Evolutionary conservation across 2,888 invertebrate species (phyloP).

Genomic region (Hypena proboscidalis): DNA sequence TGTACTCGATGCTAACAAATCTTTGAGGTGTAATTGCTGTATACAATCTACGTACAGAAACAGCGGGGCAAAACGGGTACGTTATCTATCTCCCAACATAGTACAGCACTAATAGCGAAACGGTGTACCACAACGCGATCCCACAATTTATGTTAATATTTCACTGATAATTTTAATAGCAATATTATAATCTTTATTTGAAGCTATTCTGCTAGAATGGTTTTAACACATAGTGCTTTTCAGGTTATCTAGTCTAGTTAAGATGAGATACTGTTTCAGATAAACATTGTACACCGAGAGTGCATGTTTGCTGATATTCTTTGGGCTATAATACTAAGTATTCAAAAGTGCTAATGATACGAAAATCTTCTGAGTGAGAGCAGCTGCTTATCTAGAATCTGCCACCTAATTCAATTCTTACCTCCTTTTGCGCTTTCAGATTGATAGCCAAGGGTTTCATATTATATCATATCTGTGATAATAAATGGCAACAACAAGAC

Average conservation of each 20-base stretch:
- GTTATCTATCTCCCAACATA: conserved; percentile 70
- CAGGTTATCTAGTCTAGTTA: neutral
- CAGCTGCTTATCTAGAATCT: no score
- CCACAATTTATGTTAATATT: conserved; percentile 61
- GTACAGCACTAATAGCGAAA: conserved; percentile 71
- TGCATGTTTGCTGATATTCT: no score
- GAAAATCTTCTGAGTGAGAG: no score
- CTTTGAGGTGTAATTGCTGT: conserved; percentile 73
- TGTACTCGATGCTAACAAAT: conserved; percentile 63
- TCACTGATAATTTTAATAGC: conserved; percentile 42
- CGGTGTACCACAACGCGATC: conserved; percentile 59
- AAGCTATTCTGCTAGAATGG: conserved; percentile 16
- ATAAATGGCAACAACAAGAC: no score
- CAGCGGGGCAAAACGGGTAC: conserved; percentile 55
- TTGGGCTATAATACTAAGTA: no score
- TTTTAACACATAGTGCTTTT: conserved; percentile 3
- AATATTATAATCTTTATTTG: conserved; percentile 29
- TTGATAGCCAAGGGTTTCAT: no score
- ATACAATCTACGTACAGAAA: conserved; percentile 62
- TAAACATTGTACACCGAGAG: no score
- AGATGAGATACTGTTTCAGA: no score
- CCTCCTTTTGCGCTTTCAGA: no score
- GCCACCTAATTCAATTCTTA: no score
- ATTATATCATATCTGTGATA: no score
- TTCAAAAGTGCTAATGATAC: no score